Evolutionary conservation across 2,113 vertebrate genomes (phyloP).

Genomic region (Hylia prasina): DNA sequence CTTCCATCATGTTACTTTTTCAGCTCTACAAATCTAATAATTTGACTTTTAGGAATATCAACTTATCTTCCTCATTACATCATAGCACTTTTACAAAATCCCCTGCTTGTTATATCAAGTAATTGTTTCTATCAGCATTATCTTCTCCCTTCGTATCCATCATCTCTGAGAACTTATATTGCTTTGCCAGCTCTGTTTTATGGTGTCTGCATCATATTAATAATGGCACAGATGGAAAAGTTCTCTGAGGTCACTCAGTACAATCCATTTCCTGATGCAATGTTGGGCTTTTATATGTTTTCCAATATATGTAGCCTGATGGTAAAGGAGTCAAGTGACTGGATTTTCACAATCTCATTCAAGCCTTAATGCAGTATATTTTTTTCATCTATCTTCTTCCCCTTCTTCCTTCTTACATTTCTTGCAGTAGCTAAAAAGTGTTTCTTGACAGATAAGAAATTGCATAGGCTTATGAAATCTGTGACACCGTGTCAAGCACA

Average conservation of each 20-base stretch:
- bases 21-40: conserved; percentile 31
- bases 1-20: background rate
- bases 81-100: background rate
- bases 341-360: conserved; percentile 30
- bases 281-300: conserved; percentile 20
- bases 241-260: conserved; percentile 42
- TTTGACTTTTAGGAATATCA: background rate
- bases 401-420: conserved; percentile 29
- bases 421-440: conserved; percentile 60
- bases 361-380: conserved; percentile 21
- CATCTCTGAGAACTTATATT: conserved; percentile 11
- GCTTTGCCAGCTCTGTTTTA: conserved; percentile 36
- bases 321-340: conserved; percentile 52
- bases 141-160: background rate
- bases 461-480: conserved; percentile 66
- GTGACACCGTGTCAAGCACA: conserved; percentile 42
- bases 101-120: background rate
- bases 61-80: background rate
- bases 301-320: conserved; percentile 16
- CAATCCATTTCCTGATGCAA: conserved; percentile 37
- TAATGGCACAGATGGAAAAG: conserved; percentile 49
- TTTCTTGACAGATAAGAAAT: conserved; percentile 70
- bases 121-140: background rate
- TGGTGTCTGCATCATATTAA: conserved; percentile 42
- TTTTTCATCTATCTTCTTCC: conserved; percentile 18